phyloP scores from a whole-genome alignment of 2,113 vertebrate genomes.

The Brachyhypopomus occidentalis region DNA sequence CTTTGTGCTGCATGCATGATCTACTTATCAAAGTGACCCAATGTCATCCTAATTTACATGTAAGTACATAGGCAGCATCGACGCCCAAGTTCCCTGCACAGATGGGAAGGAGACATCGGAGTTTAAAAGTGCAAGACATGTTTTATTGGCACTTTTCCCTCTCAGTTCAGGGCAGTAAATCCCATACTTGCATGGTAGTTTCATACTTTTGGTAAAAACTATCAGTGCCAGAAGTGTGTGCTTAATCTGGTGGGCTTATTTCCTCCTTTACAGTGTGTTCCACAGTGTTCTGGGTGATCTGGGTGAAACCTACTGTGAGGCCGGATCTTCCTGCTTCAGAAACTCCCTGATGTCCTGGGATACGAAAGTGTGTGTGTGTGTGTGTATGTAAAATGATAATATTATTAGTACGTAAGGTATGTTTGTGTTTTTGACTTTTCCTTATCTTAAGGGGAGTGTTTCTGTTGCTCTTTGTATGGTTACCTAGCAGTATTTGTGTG shows the following conservation, averaged over 20 bases:
- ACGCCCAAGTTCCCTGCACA: no score
- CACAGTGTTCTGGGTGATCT: slow-evolving; percentile 21
- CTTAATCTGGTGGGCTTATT: neutral
- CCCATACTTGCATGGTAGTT: no score
- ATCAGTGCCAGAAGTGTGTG: no score
- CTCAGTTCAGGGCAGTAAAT: no score
- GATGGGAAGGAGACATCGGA: no score
- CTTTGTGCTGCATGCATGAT: neutral
- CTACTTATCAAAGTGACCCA: no score
- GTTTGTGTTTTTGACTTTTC: neutral
- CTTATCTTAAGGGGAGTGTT: neutral
- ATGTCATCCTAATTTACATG: no score
- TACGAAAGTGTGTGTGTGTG: neutral
- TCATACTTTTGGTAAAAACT: no score
- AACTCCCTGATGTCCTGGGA: slow-evolving; percentile 16
- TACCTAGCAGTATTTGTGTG: neutral
- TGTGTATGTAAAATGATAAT: slow-evolving; percentile 7
- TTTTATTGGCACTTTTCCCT: no score
- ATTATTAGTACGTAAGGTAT: slow-evolving; percentile 11
- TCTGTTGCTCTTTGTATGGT: neutral
- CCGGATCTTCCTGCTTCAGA: slow-evolving; percentile 24
- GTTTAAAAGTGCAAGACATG: no score
- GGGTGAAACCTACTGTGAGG: slow-evolving; percentile 46
- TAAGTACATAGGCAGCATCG: no score
- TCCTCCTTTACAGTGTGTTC: neutral